Conservation (phyloP, 2,888 invertebrate genomes). For the Spisula subtruncata region DNA sequence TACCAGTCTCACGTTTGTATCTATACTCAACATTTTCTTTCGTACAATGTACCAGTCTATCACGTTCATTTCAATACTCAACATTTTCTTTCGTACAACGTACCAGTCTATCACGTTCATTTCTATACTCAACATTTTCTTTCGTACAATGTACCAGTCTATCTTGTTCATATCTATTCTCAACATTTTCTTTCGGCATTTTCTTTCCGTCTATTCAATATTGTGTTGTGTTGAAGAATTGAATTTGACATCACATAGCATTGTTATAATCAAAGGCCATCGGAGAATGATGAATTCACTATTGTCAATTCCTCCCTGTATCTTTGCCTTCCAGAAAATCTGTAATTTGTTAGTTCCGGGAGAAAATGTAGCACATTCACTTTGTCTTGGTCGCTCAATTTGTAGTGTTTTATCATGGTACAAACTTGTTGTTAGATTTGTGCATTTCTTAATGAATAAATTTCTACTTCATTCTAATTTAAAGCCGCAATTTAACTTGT, state of each 20-base stretch:
- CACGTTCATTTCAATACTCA: too few relatives aligned
- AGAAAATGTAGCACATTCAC: not conserved
- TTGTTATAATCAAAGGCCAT: constrained; percentile 10
- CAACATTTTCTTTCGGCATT: not conserved
- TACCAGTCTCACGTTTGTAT: too few relatives aligned
- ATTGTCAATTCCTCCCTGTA: constrained; percentile 14
- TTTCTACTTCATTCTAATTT: too few relatives aligned
- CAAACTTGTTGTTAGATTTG: too few relatives aligned
- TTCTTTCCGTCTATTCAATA: constrained; percentile 5
- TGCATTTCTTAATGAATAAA: too few relatives aligned
- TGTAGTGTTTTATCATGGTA: not conserved
- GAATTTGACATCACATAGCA: constrained; percentile 9
- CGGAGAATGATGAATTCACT: not conserved
- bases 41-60: too few relatives aligned
- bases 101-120: too few relatives aligned
- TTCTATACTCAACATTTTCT: not conserved
- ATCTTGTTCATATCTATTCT: too few relatives aligned
- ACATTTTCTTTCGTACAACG: too few relatives aligned
- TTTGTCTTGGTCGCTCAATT: not conserved
- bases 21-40: not conserved
- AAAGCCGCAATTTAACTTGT: too few relatives aligned
- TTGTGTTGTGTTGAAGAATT: constrained; percentile 5
- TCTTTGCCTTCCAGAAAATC: constrained; percentile 5
- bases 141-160: not conserved
- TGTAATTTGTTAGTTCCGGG: not conserved